phyloP scores from a whole-genome alignment of 2,888 invertebrate species.

The Drosophila maculinotata region DNA sequence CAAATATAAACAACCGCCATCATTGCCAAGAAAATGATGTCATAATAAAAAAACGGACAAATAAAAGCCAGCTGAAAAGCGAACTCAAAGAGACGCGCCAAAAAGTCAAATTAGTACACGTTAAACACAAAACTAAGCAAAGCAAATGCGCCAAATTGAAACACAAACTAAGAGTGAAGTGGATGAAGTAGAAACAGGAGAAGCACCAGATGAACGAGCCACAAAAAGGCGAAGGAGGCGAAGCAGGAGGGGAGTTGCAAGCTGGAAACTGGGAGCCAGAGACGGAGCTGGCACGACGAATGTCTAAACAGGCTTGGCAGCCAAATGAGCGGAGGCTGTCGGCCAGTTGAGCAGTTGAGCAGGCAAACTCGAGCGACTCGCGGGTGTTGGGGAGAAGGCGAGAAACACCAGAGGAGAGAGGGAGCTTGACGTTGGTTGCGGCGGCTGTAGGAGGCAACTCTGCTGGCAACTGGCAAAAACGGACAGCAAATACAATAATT shows the following conservation, averaged over 20 bases:
- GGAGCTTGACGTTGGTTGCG: slow-evolving; percentile 10
- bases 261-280: not conserved
- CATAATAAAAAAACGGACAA: slow-evolving; percentile 63
- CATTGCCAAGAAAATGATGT: slow-evolving; percentile 65
- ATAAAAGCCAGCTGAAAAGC: slow-evolving; percentile 36
- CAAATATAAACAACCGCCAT: slow-evolving; percentile 41
- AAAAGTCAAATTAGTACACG: slow-evolving; percentile 69
- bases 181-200: slow-evolving; percentile 45
- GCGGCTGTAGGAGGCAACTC: slow-evolving; percentile 62
- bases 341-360: slow-evolving; percentile 42
- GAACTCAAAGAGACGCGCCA: slow-evolving; percentile 47
- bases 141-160: slow-evolving; percentile 68
- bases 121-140: slow-evolving; percentile 63
- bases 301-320: slow-evolving; percentile 67
- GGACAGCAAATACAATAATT: slow-evolving; percentile 78
- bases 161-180: slow-evolving; percentile 58
- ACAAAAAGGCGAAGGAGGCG: not conserved
- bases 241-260: slow-evolving; percentile 6
- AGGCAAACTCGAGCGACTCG: too few relatives aligned
- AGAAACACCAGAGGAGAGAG: not conserved
- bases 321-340: slow-evolving; percentile 62
- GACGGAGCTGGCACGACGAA: slow-evolving; percentile 53
- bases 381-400: slow-evolving; percentile 1
- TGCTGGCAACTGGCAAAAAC: slow-evolving; percentile 54
- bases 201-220: slow-evolving; percentile 15